phyloP scores from a whole-genome alignment of 2,888 invertebrate species.

The Dusona sp. region DNA sequence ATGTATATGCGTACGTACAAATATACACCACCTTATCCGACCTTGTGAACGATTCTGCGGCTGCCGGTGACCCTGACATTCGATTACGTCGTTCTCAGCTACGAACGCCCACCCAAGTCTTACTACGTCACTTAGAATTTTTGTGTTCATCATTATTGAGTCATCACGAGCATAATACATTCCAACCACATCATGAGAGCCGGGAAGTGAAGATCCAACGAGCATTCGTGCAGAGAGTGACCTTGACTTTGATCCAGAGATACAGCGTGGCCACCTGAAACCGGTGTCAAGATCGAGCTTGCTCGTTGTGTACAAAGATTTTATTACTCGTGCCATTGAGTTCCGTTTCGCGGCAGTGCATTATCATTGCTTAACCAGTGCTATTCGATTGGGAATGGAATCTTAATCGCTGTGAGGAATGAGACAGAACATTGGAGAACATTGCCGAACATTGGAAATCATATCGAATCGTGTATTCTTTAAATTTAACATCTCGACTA shows the following conservation, averaged over 20 bases:
- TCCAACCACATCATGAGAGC: conserved; percentile 20
- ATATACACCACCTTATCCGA: conserved; percentile 59
- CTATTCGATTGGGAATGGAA: background rate
- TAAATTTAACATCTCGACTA: background rate
- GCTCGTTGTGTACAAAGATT: conserved; percentile 9
- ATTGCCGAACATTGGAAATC: too few relatives aligned
- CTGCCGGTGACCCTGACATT: conserved; percentile 79
- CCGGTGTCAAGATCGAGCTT: conserved; percentile 13
- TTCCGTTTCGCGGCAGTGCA: conserved; percentile 10
- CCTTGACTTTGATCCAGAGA: conserved; percentile 64
- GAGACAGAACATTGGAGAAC: conserved; percentile 12
- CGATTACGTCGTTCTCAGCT: conserved; percentile 65
- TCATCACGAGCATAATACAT: conserved; percentile 17
- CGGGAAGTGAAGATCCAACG: conserved; percentile 28
- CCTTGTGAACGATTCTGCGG: conserved; percentile 72
- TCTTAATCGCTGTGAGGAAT: background rate
- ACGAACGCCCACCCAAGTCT: conserved; percentile 41
- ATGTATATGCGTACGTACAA: background rate
- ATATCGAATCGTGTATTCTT: conserved; percentile 1
- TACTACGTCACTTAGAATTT: conserved; percentile 18
- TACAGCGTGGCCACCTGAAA: conserved; percentile 57
- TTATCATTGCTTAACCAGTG: conserved; percentile 6
- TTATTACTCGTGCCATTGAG: conserved; percentile 27
- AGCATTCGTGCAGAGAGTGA: conserved; percentile 34
- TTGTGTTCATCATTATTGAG: conserved; percentile 32